phyloP scores from a whole-genome alignment of 2,113 vertebrate species.

The Pipa parva region DNA sequence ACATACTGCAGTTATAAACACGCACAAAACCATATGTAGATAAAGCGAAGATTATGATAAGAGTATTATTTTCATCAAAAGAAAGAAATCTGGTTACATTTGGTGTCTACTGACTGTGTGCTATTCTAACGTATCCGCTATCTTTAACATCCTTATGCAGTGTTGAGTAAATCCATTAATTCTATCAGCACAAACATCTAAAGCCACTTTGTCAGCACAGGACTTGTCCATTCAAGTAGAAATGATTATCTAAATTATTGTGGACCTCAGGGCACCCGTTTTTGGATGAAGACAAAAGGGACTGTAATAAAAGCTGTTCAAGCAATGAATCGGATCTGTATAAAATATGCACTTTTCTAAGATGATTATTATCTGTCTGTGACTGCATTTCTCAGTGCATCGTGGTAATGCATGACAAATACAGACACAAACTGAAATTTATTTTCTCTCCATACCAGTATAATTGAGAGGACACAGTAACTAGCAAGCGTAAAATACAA shows the following conservation, averaged over 20 bases:
- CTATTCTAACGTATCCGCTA: background rate
- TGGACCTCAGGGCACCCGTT: slow-evolving; percentile 29
- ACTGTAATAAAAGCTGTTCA: slow-evolving; percentile 31
- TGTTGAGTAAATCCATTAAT: slow-evolving; percentile 14
- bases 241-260: slow-evolving; percentile 31
- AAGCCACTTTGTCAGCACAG: slow-evolving; percentile 29
- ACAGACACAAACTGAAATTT: slow-evolving; percentile 15
- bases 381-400: slow-evolving; percentile 27
- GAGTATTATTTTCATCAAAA: too few relatives aligned
- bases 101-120: too few relatives aligned
- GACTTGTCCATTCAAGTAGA: slow-evolving; percentile 32
- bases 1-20: too few relatives aligned
- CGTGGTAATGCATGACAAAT: slow-evolving; percentile 28
- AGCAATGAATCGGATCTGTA: slow-evolving; percentile 28
- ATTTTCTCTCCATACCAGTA: slow-evolving; percentile 2
- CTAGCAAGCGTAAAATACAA: background rate
- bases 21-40: too few relatives aligned
- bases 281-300: slow-evolving; percentile 25
- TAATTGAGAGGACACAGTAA: slow-evolving; percentile 9
- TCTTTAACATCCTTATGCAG: background rate
- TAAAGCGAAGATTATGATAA: too few relatives aligned
- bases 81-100: too few relatives aligned
- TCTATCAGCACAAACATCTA: slow-evolving; percentile 19
- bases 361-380: slow-evolving; percentile 38
- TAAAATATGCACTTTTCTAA: slow-evolving; percentile 29